phyloP scores from a whole-genome alignment of 2,888 invertebrate species.

The Tipula helvola region DNA sequence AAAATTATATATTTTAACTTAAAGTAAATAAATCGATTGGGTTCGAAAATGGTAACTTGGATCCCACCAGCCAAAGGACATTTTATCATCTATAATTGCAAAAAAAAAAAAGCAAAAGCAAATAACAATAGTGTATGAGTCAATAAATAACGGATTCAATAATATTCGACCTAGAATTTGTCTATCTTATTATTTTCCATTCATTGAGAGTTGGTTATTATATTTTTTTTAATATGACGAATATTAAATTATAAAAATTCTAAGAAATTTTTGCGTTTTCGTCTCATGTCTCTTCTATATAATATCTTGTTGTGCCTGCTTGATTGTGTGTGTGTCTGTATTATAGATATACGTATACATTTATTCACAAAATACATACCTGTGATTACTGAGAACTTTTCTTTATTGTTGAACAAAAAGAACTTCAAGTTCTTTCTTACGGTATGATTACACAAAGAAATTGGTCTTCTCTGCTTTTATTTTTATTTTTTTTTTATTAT shows the following conservation, averaged over 20 bases:
- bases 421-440: background rate
- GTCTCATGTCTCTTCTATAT: background rate
- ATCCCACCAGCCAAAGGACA: no score
- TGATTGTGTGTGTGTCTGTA: background rate
- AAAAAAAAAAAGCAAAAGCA: background rate
- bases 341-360: background rate
- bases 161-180: background rate
- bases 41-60: no score
- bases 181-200: background rate
- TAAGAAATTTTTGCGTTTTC: background rate
- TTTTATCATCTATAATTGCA: background rate
- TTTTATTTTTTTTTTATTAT: background rate
- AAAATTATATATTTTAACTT: no score
- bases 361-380: background rate
- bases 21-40: no score
- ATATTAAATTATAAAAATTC: constrained; percentile 4
- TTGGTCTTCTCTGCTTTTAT: background rate
- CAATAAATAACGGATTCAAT: background rate
- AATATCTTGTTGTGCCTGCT: background rate
- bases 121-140: background rate
- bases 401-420: background rate
- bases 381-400: background rate
- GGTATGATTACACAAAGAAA: background rate
- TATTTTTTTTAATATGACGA: background rate
- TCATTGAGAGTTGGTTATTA: background rate